Conservation (phyloP, 2,888 invertebrate species). For the Chesias legatella region DNA sequence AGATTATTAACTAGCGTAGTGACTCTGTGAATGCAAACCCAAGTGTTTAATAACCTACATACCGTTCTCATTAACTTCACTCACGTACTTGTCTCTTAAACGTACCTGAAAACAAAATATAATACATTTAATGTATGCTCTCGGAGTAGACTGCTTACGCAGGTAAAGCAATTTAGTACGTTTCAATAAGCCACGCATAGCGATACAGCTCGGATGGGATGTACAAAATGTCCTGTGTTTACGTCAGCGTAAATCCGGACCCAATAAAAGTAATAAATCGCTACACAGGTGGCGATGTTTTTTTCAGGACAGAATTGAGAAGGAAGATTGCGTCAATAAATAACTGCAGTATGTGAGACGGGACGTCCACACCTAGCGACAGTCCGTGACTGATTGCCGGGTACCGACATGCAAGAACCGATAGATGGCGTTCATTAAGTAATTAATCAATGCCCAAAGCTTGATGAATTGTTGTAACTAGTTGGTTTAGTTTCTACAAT, state of each 20-base stretch:
- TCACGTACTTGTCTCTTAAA: conserved; percentile 6
- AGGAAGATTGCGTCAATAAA: conserved; percentile 74
- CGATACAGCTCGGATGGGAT: conserved; percentile 26
- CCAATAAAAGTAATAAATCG: conserved; percentile 65
- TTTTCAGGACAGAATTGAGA: conserved; percentile 51
- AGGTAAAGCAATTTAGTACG: conserved; percentile 19
- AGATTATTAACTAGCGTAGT: conserved; percentile 8
- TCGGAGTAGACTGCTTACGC: conserved; percentile 4
- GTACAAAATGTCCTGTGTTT: conserved; percentile 36
- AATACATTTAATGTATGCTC: conserved; percentile 21
- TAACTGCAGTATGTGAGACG: conserved; percentile 56
- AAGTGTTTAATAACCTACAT: conserved; percentile 12
- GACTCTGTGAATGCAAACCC: conserved; percentile 11
- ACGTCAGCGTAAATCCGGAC: conserved; percentile 49
- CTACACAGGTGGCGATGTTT: conserved; percentile 57
- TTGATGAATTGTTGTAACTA: conserved; percentile 29
- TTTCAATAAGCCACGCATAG: conserved; percentile 23
- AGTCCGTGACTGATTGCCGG: conserved; percentile 62
- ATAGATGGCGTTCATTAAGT: conserved; percentile 70
- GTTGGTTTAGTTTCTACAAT: conserved; percentile 16
- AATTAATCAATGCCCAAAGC: conserved; percentile 59
- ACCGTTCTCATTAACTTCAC: conserved; percentile 7
- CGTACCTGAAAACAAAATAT: conserved; percentile 39
- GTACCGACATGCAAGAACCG: conserved; percentile 55
- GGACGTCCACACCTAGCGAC: conserved; percentile 51